Evolutionary conservation across 2,888 invertebrate genomes (phyloP), one percentile per base, ranked within the genome.

Genomic region (Halocaridina rubra): DNA sequence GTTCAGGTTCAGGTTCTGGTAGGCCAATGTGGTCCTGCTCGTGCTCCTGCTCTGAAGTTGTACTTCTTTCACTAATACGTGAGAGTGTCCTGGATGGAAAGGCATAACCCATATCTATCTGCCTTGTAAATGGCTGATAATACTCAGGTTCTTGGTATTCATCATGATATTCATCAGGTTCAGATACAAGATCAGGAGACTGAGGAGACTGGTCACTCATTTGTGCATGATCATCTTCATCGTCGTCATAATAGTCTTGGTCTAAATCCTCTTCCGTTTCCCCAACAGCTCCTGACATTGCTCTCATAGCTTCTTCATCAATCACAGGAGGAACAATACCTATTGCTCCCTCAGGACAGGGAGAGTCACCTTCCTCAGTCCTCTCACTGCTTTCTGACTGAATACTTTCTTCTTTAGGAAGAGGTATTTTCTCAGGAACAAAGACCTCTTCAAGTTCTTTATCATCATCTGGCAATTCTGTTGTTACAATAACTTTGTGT

Each of bases 1-100:
- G 81, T 27, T 87, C 87, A n/a, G 69, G 72, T 33, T 84, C 84
- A 2, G 85, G 79, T 53, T 87, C 85, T 13, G 81, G 86, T 27
- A 86, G 30, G 30, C 86, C 86, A 67, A 87, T 80, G 59, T 87
- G 87, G 72, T 87, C 87, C 67, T 87, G 87, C 57, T 87, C 87
- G 13, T 87, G 87, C 46, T 88, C 88, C 72, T 86, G 84, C 57
- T 88, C 87, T 3, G 88, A 88, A 13, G 96, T 96, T 10, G 96
- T 96, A 89, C 96, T 96, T 64, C 96, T 93, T 91, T 97, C 97
- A 0, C 96, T 96, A 90, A 97, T 97, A 87, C 96, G 92, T 7
- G 87, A 87, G 24, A 87, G 75, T 3, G 87, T 87, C 3, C 87
- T 79, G 5, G 87, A 87, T n/a, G 87, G 87, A 53, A 87, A 87